These are phyloP conservation scores for Delia radicum DNA, from an alignment of 1,140 invertebrate species.

Conservation along the genomic window DNA sequence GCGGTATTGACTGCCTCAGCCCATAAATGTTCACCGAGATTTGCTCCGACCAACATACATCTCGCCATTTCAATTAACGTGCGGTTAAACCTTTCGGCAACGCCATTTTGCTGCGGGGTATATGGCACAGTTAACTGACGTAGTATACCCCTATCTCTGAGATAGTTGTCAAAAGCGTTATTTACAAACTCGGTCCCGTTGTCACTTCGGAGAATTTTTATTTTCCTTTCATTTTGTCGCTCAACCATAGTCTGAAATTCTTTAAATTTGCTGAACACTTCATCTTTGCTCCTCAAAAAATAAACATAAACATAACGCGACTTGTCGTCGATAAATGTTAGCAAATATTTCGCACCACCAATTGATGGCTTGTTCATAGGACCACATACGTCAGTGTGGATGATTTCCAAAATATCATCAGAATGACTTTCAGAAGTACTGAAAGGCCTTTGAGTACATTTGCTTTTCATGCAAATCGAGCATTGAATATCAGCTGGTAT, in stretches of 20 bases:
- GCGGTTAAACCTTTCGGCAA: conserved; percentile 29
- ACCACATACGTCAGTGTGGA: background rate
- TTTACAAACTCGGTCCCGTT: conserved; percentile 24
- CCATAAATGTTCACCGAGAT: conserved; percentile 31
- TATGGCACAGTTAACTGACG: conserved; percentile 31
- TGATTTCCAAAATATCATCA: background rate
- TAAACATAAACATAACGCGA: background rate
- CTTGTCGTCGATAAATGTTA: background rate
- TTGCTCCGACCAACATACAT: conserved; percentile 29
- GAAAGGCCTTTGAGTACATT: too few relatives aligned
- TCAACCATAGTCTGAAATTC: background rate
- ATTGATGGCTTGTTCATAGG: background rate
- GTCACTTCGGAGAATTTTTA: conserved; percentile 19
- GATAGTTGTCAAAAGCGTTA: conserved; percentile 3
- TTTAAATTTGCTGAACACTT: too few relatives aligned
- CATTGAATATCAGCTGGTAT: too few relatives aligned
- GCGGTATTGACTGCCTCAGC: conserved; percentile 35
- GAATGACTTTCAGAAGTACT: too few relatives aligned
- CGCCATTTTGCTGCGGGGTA: conserved; percentile 33
- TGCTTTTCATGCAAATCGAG: too few relatives aligned
- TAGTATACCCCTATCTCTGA: conserved; percentile 28
- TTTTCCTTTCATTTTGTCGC: background rate
- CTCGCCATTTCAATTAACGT: conserved; percentile 29
- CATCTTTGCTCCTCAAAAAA: background rate
- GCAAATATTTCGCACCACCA: background rate